These are phyloP conservation scores for Limnephilus lunatus DNA, from an alignment of 2,888 invertebrate genomes.

Conservation along the genomic window DNA sequence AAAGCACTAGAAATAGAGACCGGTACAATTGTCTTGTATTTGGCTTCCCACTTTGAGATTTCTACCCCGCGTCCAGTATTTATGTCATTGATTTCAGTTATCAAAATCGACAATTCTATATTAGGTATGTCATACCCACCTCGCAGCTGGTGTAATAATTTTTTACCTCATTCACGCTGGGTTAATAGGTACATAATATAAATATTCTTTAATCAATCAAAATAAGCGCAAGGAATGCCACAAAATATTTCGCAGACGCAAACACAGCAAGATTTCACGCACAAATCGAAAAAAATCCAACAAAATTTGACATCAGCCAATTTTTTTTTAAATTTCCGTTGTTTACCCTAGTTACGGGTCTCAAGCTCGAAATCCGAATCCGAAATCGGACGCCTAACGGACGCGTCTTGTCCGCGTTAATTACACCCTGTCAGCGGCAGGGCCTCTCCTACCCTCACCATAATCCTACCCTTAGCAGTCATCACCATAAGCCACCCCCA, in stretches of 20 bases:
- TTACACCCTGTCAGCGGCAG: conserved; percentile 64
- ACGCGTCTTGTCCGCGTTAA: conserved; percentile 63
- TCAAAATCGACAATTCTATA: too few relatives aligned
- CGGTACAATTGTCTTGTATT: too few relatives aligned
- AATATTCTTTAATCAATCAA: background rate
- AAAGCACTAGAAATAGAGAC: too few relatives aligned
- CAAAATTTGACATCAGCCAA: background rate
- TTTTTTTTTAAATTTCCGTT: background rate
- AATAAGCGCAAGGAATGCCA: too few relatives aligned
- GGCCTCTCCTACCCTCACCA: conserved; percentile 35
- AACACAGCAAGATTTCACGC: background rate
- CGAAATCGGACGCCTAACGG: conserved; percentile 42
- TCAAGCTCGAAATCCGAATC: background rate
- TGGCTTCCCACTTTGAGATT: too few relatives aligned
- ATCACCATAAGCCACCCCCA: conserved; percentile 53
- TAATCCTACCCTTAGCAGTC: conserved; percentile 42
- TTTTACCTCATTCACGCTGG: too few relatives aligned
- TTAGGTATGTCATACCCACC: too few relatives aligned
- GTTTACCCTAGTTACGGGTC: background rate
- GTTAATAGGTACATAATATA: too few relatives aligned
- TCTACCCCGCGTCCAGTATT: too few relatives aligned
- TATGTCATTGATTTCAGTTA: too few relatives aligned
- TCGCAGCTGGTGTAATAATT: too few relatives aligned
- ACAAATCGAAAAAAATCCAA: background rate
- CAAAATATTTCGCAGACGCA: background rate